Base-by-base conservation (phyloP, 2,888 invertebrate species). In the Sericinus montela region DNA sequence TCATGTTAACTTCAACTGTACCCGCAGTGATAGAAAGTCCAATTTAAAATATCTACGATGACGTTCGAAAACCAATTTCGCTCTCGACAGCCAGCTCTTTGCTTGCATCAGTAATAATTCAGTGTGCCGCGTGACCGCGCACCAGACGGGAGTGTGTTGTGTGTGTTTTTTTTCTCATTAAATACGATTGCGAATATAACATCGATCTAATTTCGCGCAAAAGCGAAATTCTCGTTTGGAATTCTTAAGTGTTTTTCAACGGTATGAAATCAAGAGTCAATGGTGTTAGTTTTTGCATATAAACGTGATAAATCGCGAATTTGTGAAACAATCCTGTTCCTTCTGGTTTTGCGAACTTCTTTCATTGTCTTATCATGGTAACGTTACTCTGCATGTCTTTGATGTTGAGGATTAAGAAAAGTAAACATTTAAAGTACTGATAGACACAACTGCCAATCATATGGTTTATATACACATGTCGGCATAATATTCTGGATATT, bases 101-200 rank as follows among this genome's bases (percentile, higher is more conserved):
- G 66, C 63, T 69, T 60, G 69, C 66, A 59, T 69, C 61, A 66
- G 71, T 68, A 78, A 80, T 81, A 78, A 83, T 80, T 83, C 77
- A 86, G 86, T 86, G 69, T 56, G 67, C 73, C 83, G 83, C 80
- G 78, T 77, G 81, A 76, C 75, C 67, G 75, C 77, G 77, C 69
- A 62, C 65, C 55, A 56, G 58, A 50, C 57, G 65, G 72, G 70
- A 76, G 78, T 66, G 72, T 62, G 58, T 63, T 53, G 55, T 51
- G 54, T 59, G 36, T 51, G 29, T 14, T 29, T 29, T 16, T 9
- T 25, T 9, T 41, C 2, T 7, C 28, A 29, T 23, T 15, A 15
- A 16, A 37, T 23, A 23, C 39, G 43, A 30, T 39, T 43, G 46
- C 51, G 47, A 46, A 51, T 43, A 39, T 46, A 35, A 37, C 42